phyloP scores from a whole-genome alignment of 2,113 vertebrate genomes.

The Centrocercus urophasianus region DNA sequence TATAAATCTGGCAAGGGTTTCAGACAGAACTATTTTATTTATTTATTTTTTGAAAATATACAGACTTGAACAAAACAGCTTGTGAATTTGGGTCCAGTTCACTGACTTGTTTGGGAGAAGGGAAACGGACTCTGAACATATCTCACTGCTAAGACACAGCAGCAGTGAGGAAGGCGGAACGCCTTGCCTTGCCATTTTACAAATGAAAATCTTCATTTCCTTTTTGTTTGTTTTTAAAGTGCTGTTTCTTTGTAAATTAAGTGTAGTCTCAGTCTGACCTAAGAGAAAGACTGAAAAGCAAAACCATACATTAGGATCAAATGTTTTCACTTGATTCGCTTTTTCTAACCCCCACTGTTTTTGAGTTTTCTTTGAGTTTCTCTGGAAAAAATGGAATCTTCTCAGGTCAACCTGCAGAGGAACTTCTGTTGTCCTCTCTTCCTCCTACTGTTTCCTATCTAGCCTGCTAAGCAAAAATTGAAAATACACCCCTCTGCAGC shows the following conservation, averaged over 20 bases:
- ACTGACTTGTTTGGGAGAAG: background rate
- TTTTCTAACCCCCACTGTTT: background rate
- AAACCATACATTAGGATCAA: background rate
- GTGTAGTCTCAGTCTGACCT: background rate
- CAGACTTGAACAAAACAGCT: background rate
- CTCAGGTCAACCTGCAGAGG: conserved; percentile 52
- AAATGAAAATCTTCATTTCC: background rate
- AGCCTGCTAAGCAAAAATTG: conserved; percentile 33
- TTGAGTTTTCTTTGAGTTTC: background rate
- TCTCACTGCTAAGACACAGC: background rate
- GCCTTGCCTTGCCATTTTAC: conserved; percentile 11
- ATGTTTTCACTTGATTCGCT: background rate
- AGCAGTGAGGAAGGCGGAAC: background rate
- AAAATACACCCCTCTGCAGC: background rate
- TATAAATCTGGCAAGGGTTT: background rate
- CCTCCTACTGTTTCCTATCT: conserved; percentile 45
- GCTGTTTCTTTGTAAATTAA: conserved; percentile 4
- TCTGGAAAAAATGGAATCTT: conserved; percentile 13
- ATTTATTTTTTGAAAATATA: background rate
- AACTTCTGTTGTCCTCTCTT: conserved; percentile 30
- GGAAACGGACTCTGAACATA: rapidly evolving
- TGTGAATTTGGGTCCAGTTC: background rate
- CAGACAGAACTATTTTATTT: background rate
- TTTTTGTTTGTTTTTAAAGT: conserved; percentile 21
- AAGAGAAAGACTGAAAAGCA: conserved; percentile 13